Evolutionary conservation across 2,888 invertebrate genomes (phyloP), one percentile per base, ranked within the genome.

Genomic region (Anaspis maculata): DNA sequence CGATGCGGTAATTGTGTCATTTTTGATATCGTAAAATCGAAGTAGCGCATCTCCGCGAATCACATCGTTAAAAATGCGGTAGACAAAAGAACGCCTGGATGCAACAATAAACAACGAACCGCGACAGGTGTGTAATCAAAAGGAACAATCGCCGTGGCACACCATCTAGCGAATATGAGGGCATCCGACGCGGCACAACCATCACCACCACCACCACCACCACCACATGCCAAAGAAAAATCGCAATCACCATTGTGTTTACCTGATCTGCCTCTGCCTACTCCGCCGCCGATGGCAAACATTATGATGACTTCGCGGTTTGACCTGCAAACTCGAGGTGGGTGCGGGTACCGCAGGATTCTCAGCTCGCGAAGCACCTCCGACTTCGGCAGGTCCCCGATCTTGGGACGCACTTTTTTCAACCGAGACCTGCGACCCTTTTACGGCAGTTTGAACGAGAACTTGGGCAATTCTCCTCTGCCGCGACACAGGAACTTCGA

Each of bases 271-370:
- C 64, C 64, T 3, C 51, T 63, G 7, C 62, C 64, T 7, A 61
- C 64, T 10, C 64, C 64, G 13, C 65, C 65, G 15, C 65, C 65
- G 11, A 65, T 65, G 65, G 60, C 60, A 16, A 63, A 65, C 37
- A 58, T 65, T 29, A 59, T 61, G 51, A 50, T 59, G 53, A 61
- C 61, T 9, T 62, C 63, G 25, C 51, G 61, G 14, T 59, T 63
- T 29, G 60, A 60, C 42, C 46, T 57, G 32, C 52, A 56, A 15
- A 52, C 59, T 13, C 45, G 59, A 35, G 57, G 53, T 19, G 54
- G 54, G n/a, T 56, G 52, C 30, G 56, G 58, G 3, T 58, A 60
- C 39, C 48, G 62, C 10, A 45, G 61, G 21, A 54, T 62, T 22
- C 44, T 59, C 26, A 57, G 57, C 39, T 58, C 60, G 7, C 52